phyloP scores from a whole-genome alignment of 2,797 vertebrate species.

The Sebastes aleutianus region DNA sequence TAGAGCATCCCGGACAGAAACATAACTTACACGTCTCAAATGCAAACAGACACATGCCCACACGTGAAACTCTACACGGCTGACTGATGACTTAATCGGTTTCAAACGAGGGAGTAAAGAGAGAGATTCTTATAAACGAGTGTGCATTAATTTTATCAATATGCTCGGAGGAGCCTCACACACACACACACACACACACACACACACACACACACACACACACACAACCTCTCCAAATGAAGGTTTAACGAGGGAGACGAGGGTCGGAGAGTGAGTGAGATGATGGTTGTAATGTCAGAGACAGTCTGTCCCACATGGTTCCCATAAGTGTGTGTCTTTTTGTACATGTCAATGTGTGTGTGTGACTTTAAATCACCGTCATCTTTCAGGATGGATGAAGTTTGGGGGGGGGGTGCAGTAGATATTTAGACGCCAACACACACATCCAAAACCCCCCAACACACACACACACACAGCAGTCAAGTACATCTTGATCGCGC shows the following conservation, averaged over 20 bases:
- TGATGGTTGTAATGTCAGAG: conserved; percentile 80
- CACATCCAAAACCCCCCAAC: conserved; percentile 24
- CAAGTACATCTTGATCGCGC: conserved; percentile 90
- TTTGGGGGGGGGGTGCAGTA: conserved; percentile 12
- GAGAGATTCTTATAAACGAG: conserved; percentile 49
- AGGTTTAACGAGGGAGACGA: conserved; percentile 63
- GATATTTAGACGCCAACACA: conserved; percentile 59
- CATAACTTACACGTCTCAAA: conserved; percentile 36
- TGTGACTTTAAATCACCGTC: conserved; percentile 82
- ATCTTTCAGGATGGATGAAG: conserved; percentile 70
- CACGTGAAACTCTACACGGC: conserved; percentile 40
- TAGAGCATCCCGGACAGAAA: conserved; percentile 28
- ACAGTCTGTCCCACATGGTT: conserved; percentile 90
- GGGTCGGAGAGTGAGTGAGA: conserved; percentile 62
- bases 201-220: conserved; percentile 15
- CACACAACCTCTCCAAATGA: conserved; percentile 39
- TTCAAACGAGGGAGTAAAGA: conserved; percentile 28
- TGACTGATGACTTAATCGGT: conserved; percentile 73
- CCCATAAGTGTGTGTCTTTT: conserved; percentile 80
- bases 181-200: conserved; percentile 2
- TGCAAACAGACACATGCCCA: conserved; percentile 47
- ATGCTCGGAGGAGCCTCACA: conserved; percentile 56
- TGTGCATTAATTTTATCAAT: conserved; percentile 62
- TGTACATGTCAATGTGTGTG: neutral
- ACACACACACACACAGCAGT: conserved; percentile 63